Evolutionary conservation across 2,888 invertebrate species (phyloP).

Genomic region (Dinocampus coccinellae): DNA sequence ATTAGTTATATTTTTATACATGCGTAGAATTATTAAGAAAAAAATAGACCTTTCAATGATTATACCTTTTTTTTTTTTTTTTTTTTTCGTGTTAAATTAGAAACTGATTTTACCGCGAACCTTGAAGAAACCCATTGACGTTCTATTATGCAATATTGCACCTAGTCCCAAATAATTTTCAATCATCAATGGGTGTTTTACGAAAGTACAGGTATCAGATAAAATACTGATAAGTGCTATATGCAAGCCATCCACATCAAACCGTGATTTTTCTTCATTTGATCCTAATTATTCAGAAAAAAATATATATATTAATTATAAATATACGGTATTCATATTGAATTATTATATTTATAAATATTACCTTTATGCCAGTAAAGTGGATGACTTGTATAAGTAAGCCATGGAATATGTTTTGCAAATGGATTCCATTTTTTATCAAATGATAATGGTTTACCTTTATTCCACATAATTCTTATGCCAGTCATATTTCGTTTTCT

Average conservation of each 20-base stretch:
- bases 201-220: constrained; percentile 72
- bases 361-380: constrained; percentile 81
- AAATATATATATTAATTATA: constrained; percentile 8
- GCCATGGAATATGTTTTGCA: constrained; percentile 82
- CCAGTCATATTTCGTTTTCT: constrained; percentile 83
- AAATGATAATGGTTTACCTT: constrained; percentile 77
- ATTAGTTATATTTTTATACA: neutral
- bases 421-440: constrained; percentile 89
- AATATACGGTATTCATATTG: neutral
- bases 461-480: constrained; percentile 83
- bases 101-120: constrained; percentile 89
- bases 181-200: constrained; percentile 80
- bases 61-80: neutral
- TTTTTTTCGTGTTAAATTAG: constrained; percentile 68
- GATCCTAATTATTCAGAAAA: constrained; percentile 47
- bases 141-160: constrained; percentile 85
- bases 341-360: constrained; percentile 4
- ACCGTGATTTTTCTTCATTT: constrained; percentile 57
- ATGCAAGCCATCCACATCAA: constrained; percentile 59
- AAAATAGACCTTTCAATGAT: neutral
- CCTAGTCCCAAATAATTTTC: constrained; percentile 86
- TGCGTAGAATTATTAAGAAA: neutral
- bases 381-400: constrained; percentile 86
- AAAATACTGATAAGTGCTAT: constrained; percentile 54
- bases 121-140: constrained; percentile 87